Percentiles rank a stretch among this genome's conserved stretches.
Evolutionary conservation across 2,113 vertebrate genomes (phyloP).

Genomic region (Apus apus): DNA sequence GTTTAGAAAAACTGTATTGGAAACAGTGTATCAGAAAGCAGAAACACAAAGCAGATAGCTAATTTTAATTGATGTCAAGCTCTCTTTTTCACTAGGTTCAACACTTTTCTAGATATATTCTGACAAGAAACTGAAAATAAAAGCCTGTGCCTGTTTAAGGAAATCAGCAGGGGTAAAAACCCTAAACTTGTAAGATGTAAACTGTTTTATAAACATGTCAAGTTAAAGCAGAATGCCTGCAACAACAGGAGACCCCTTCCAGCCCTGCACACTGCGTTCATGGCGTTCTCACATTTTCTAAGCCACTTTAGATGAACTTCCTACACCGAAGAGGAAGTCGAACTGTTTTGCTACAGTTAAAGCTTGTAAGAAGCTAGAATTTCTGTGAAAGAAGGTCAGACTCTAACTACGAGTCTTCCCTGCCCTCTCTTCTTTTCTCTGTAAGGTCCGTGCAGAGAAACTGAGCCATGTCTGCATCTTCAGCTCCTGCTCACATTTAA

Average conservation of each 20-base stretch:
- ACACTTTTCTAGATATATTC: constrained; percentile 52
- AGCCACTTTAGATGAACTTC: background rate
- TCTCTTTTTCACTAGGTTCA: constrained; percentile 50
- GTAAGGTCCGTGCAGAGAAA: background rate
- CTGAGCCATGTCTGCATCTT: background rate
- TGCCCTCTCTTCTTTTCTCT: background rate
- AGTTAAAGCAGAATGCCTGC: constrained; percentile 50
- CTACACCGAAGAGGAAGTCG: background rate
- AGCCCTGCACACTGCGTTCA: background rate
- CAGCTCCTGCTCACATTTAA: background rate
- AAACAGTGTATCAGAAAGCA: constrained; percentile 16
- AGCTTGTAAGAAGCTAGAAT: background rate
- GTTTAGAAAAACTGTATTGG: constrained; percentile 15
- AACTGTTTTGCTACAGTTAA: background rate
- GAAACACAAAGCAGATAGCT: constrained; percentile 53
- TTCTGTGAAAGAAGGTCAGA: background rate
- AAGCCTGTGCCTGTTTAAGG: constrained; percentile 37
- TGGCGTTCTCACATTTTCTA: background rate
- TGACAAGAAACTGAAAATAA: constrained; percentile 58
- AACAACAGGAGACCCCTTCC: constrained; percentile 4
- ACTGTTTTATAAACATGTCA: constrained; percentile 71
- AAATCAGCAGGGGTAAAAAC: constrained; percentile 57
- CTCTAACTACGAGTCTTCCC: background rate
- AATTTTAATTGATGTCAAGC: constrained; percentile 63
- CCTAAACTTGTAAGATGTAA: constrained; percentile 54